phyloP scores from a whole-genome alignment of 2,797 vertebrate species.

The Propithecus perrieri region DNA sequence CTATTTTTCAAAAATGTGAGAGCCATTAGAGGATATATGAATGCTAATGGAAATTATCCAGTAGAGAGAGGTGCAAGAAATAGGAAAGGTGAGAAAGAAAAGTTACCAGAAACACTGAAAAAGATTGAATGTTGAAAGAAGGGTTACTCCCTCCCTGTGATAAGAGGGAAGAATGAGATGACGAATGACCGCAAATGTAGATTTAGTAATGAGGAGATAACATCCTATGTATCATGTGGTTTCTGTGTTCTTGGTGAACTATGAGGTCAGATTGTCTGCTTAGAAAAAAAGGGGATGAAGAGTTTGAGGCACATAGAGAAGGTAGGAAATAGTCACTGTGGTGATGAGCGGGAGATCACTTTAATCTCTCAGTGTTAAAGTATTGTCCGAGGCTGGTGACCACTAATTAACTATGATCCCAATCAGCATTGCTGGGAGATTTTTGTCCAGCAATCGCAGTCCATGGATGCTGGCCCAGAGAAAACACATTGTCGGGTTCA shows the following conservation, averaged over 20 bases:
- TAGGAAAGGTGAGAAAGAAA: not conserved
- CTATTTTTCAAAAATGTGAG: not conserved
- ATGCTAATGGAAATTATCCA: not conserved
- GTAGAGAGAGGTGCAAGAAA: not conserved
- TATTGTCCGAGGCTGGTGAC: not conserved
- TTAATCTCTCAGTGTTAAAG: not conserved
- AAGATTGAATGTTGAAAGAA: not conserved
- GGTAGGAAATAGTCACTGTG: not conserved
- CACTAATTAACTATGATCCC: not conserved
- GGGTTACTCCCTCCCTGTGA: not conserved
- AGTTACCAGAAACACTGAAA: not conserved
- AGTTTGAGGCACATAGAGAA: not conserved
- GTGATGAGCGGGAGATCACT: not conserved
- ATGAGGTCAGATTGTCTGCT: not conserved
- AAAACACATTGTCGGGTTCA: not conserved
- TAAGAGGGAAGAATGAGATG: not conserved
- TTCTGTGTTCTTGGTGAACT: not conserved
- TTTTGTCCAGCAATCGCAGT: not conserved
- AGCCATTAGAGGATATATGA: not conserved
- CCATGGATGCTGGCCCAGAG: not conserved
- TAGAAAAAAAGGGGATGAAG: not conserved
- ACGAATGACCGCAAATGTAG: not conserved
- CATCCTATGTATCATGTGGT: not conserved
- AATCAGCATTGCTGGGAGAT: not conserved
- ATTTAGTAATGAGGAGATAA: not conserved